Conservation (phyloP, 2,113 vertebrate species). For the Egretta garzetta region DNA sequence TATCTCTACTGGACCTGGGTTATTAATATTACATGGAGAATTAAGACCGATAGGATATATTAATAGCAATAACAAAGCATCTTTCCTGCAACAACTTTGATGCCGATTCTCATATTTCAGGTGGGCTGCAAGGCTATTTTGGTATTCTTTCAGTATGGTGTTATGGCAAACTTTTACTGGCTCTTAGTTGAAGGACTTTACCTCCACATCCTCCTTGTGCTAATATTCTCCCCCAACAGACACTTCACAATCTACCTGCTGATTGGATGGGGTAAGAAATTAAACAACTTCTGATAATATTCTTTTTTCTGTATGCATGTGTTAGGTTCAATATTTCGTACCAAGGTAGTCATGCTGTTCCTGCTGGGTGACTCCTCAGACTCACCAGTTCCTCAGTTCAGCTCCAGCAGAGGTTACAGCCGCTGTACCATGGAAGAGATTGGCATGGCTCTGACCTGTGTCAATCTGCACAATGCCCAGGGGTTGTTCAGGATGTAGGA, state of each 20-base stretch:
- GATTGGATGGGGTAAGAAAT: constrained; percentile 89
- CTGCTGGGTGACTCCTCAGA: background rate
- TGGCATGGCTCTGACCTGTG: background rate
- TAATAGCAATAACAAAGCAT: background rate
- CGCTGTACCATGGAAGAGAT: fast-evolving
- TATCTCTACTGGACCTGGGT: background rate
- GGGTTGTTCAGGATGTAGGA: background rate
- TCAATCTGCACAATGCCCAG: background rate
- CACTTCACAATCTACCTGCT: constrained; percentile 85
- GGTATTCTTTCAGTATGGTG: constrained; percentile 90
- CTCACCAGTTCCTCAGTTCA: background rate
- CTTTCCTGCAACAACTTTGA: background rate
- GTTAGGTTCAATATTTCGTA: background rate
- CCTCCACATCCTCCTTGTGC: constrained; percentile 87
- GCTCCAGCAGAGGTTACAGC: background rate
- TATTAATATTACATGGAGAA: background rate
- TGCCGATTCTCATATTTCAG: constrained; percentile 68
- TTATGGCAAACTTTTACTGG: constrained; percentile 95
- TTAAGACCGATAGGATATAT: background rate
- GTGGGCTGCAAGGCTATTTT: constrained; percentile 88
- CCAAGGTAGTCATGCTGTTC: fast-evolving
- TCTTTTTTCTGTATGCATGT: background rate
- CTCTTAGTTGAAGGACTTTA: constrained; percentile 92
- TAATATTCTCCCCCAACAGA: constrained; percentile 82
- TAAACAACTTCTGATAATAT: background rate